phyloP scores from a whole-genome alignment of 2,797 vertebrate genomes.

The Malurus leucopterus region DNA sequence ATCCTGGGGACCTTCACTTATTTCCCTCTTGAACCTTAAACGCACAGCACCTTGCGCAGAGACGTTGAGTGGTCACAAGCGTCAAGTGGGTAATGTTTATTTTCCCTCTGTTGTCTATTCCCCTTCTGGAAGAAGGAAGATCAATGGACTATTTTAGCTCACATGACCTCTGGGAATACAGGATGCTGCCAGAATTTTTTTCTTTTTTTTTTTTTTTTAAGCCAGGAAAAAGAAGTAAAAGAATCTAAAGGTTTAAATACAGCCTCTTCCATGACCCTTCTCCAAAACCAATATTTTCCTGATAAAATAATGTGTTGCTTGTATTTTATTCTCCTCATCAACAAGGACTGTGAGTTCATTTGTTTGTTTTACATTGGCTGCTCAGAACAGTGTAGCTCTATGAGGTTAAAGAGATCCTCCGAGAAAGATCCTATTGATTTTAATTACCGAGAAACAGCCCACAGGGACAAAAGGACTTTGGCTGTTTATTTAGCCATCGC shows the following conservation, averaged over 20 bases:
- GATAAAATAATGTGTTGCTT: constrained; percentile 35
- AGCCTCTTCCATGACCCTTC: not conserved
- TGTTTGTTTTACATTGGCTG: constrained; percentile 67
- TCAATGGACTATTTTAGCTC: constrained; percentile 57
- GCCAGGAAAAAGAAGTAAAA: not conserved
- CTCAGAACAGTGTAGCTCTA: constrained; percentile 54
- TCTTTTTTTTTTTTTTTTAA: constrained; percentile 7
- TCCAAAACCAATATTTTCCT: constrained; percentile 10
- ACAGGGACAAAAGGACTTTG: constrained; percentile 89
- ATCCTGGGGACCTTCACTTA: not conserved
- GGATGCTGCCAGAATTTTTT: not conserved
- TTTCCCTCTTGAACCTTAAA: not conserved
- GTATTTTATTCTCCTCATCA: constrained; percentile 12
- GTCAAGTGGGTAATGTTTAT: constrained; percentile 11
- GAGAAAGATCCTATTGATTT: constrained; percentile 98
- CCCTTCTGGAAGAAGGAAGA: constrained; percentile 19
- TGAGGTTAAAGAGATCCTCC: constrained; percentile 82
- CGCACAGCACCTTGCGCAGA: not conserved
- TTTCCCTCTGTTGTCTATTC: not conserved
- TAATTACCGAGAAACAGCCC: constrained; percentile 95
- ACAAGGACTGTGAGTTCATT: constrained; percentile 60
- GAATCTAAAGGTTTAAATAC: constrained; percentile 3
- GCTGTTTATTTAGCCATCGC: constrained; percentile 88
- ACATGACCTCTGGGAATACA: constrained; percentile 30
- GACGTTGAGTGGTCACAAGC: not conserved